Conservation (phyloP, 2,113 vertebrate genomes). For the Thunnus thynnus region DNA sequence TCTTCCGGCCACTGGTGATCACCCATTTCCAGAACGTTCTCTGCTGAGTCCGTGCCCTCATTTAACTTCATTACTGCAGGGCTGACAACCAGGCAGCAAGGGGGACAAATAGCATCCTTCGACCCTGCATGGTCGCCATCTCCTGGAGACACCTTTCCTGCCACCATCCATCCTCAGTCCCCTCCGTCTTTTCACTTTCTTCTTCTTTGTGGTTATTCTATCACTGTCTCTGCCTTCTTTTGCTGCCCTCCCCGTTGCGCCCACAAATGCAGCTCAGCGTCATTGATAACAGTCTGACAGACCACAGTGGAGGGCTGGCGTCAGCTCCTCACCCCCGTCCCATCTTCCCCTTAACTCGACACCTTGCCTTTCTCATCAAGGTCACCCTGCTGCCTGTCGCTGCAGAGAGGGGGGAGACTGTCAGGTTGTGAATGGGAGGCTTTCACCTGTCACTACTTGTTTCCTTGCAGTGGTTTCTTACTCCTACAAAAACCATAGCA, state of each 20-base stretch:
- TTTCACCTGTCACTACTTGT: conserved; percentile 59
- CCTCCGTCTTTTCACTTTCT: conserved; percentile 18
- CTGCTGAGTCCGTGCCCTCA: conserved; percentile 67
- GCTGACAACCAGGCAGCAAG: conserved; percentile 74
- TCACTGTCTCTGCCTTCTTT: conserved; percentile 56
- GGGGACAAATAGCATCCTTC: conserved; percentile 68
- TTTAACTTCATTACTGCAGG: conserved; percentile 82
- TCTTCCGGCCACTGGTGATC: conserved; percentile 63
- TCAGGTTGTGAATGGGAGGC: conserved; percentile 51
- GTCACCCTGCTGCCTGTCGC: conserved; percentile 59
- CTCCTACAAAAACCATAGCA: conserved; percentile 18
- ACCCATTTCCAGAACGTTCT: conserved; percentile 44
- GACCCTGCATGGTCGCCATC: conserved; percentile 64
- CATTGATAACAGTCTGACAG: conserved; percentile 82
- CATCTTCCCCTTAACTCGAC: conserved; percentile 51
- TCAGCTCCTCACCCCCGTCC: conserved; percentile 57
- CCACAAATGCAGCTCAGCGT: conserved; percentile 66
- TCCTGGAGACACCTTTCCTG: conserved; percentile 64
- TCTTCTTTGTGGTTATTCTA: conserved; percentile 65
- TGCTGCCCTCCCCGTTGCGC: not conserved
- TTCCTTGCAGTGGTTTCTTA: conserved; percentile 38
- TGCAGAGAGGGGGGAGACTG: conserved; percentile 37
- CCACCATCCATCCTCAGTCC: conserved; percentile 46
- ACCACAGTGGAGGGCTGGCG: conserved; percentile 65
- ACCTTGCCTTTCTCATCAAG: conserved; percentile 74